Evolutionary conservation across 2,888 invertebrate species (phyloP), one percentile per base, ranked within the genome.

Genomic region (Mamestra brassicae): DNA sequence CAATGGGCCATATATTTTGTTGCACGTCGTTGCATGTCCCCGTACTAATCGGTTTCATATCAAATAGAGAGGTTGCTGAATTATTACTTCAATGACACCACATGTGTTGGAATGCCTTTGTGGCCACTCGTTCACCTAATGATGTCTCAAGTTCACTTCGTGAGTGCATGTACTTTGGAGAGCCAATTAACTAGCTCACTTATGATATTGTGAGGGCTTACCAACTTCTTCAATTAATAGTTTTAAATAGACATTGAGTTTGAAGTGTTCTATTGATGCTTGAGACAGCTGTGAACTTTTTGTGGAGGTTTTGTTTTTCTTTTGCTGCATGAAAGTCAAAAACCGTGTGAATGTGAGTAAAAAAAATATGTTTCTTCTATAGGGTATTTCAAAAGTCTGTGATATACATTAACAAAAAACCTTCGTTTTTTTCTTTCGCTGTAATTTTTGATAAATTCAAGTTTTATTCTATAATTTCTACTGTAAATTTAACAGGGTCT

Each of bases 81-180:
- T 34, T 26, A 74, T 55, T 34, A 34, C 8, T 47, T 34, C 13
- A 62, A 34, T 6, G 6, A 57, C 6, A 34, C 2, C 4, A 10
- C 7, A 47, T 55, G 13, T 47, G 3, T 64, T 36, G 34, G n/a
- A 63, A 57, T 58, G 34, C 11, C 50, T 64, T 17, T 64, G 15
- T 26, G 6, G 36, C 36, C 58, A 36, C 58, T 65, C 17, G 17
- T 60, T 4, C 13, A 13, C 3, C 17, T 26, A 42, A 62, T 42
- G n/a, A 55, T 42, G 36, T n/a, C 36, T 76, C 50, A 62, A 68
- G 68, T 76, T 57, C n/a, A 52, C 4, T 66, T 67, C 50, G 34
- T 62, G 36, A 66, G 34, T 45, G 13, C 36, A 17, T 34, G 36
- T 4, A 45, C 42, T 62, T 76, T 45, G n/a, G 36, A 57, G 42